phyloP scores from a whole-genome alignment of 1,140 invertebrate species.

The Drosophila kohkoa region DNA sequence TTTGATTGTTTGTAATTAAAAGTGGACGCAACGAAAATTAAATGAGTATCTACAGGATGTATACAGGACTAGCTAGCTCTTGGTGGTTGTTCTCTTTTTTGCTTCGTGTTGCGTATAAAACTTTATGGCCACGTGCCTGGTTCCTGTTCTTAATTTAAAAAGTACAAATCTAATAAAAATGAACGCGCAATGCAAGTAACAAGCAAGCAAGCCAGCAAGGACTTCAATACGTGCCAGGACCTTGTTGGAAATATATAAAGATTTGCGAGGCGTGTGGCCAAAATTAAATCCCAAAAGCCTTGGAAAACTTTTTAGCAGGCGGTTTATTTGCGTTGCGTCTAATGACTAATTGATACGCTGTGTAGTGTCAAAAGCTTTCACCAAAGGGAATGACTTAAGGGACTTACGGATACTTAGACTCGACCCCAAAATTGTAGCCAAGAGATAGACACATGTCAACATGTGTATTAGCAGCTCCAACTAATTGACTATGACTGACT shows the following conservation, averaged over 20 bases:
- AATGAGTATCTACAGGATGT: slow-evolving; percentile 68
- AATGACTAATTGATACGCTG: slow-evolving; percentile 59
- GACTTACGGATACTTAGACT: slow-evolving; percentile 29
- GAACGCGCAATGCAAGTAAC: slow-evolving; percentile 17
- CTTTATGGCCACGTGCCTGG: slow-evolving; percentile 66
- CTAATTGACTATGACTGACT: slow-evolving; percentile 46
- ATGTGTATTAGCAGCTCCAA: slow-evolving; percentile 57
- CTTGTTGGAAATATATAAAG: slow-evolving; percentile 29
- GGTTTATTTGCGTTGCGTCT: slow-evolving; percentile 33
- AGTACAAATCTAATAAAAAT: slow-evolving; percentile 67
- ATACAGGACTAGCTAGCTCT: slow-evolving; percentile 25
- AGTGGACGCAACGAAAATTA: slow-evolving; percentile 78
- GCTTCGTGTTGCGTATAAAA: slow-evolving; percentile 54
- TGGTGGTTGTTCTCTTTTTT: slow-evolving; percentile 13
- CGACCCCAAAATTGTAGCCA: slow-evolving; percentile 32
- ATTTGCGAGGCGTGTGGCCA: slow-evolving; percentile 29
- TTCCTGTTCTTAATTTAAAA: slow-evolving; percentile 71
- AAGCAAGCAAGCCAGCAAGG: neutral
- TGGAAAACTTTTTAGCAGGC: slow-evolving; percentile 33
- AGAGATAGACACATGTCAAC: slow-evolving; percentile 61
- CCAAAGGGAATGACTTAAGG: slow-evolving; percentile 14
- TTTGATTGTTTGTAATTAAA: slow-evolving; percentile 84
- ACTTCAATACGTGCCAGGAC: slow-evolving; percentile 49
- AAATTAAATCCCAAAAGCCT: slow-evolving; percentile 56
- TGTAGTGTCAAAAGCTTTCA: slow-evolving; percentile 41